Evolutionary conservation across 2,797 vertebrate genomes (phyloP).

Genomic region (Adelosebastes latens): DNA sequence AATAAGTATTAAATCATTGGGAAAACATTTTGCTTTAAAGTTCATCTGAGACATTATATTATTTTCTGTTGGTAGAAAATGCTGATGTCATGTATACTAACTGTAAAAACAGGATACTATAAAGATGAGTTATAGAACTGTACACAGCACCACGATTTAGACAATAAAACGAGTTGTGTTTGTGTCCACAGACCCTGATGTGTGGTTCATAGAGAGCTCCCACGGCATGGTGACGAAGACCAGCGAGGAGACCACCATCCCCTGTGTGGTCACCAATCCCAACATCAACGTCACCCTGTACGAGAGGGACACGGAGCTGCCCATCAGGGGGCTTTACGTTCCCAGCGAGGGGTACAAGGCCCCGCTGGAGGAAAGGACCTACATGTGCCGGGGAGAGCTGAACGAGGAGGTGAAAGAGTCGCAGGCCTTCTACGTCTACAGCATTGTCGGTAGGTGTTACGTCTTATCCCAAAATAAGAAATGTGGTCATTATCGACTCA

Average conservation of each 20-base stretch:
- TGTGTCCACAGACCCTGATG: constrained; percentile 81
- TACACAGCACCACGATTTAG: background rate
- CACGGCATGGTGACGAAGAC: constrained; percentile 89
- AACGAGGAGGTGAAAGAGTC: constrained; percentile 87
- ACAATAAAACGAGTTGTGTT: background rate
- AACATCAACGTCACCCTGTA: constrained; percentile 88
- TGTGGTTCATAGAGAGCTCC: constrained; percentile 87
- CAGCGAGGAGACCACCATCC: constrained; percentile 84
- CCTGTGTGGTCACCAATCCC: constrained; percentile 93
- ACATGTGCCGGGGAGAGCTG: constrained; percentile 88
- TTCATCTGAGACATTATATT: background rate
- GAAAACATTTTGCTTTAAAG: background rate
- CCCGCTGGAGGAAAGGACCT: constrained; percentile 88
- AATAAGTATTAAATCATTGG: background rate
- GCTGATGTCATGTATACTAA: background rate
- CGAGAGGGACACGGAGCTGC: constrained; percentile 82
- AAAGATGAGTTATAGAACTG: background rate
- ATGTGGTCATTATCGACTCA: background rate
- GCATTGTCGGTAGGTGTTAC: constrained; percentile 84
- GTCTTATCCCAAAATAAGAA: background rate
- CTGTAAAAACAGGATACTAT: background rate
- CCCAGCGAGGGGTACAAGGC: constrained; percentile 89
- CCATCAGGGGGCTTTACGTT: constrained; percentile 82
- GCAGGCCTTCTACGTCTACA: constrained; percentile 85
- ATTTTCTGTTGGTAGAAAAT: background rate